phyloP scores from a whole-genome alignment of 2,797 vertebrate species.

The Novumbra hubbsi region DNA sequence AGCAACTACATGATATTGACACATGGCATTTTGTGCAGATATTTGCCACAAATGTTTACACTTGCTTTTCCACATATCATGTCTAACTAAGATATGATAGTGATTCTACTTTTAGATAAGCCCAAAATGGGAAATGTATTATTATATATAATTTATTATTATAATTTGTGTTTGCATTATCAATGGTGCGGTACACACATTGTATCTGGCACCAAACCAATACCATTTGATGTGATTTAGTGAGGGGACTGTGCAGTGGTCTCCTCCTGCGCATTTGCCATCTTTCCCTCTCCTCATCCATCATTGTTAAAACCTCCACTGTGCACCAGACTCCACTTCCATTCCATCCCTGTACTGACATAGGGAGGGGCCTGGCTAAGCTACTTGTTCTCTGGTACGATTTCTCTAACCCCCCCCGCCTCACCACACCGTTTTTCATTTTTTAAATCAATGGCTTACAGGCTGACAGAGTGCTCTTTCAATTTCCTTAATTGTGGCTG shows the following conservation, averaged over 20 bases:
- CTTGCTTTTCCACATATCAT: too few species aligned
- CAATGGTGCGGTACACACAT: too few species aligned
- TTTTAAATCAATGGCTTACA: constrained; percentile 64
- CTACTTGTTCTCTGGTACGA: constrained; percentile 60
- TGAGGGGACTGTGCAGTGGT: background rate
- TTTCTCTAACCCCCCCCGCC: constrained; percentile 12
- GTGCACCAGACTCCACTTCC: background rate
- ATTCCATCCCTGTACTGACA: background rate
- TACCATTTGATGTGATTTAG: background rate
- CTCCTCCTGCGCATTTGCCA: too few species aligned
- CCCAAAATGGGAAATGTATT: too few species aligned
- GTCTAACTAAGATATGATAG: too few species aligned
- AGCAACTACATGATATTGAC: too few species aligned
- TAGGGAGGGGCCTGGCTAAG: constrained; percentile 1
- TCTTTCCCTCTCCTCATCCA: constrained; percentile 1
- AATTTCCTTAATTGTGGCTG: constrained; percentile 48
- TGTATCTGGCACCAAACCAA: too few species aligned
- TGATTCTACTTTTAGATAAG: too few species aligned
- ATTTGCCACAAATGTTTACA: too few species aligned
- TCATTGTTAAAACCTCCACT: background rate
- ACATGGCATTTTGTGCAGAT: too few species aligned
- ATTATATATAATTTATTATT: too few species aligned
- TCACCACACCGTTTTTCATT: constrained; percentile 26
- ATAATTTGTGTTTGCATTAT: too few species aligned
- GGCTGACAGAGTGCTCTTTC: constrained; percentile 42